Evolutionary conservation across 2,797 vertebrate species (phyloP), one percentile per base, ranked within the genome.

Genomic region (Peromyscus attwateri): DNA sequence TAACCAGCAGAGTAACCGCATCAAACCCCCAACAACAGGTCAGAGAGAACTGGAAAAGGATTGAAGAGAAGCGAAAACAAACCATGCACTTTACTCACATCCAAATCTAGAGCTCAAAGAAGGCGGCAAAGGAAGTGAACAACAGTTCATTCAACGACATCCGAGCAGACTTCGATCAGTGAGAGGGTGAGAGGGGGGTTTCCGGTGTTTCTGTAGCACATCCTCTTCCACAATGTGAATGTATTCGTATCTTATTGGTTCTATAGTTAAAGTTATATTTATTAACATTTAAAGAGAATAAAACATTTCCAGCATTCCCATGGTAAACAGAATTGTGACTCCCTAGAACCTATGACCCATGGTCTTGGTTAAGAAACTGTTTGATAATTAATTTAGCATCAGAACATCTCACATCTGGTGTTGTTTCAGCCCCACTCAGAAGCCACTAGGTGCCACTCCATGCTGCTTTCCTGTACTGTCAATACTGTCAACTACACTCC

Each of bases 171-270:
- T 13, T 16, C 6, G 1, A 17, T 71, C 34, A 3, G 21, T n/a
- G 12, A 1, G 66, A 55, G 34, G 68, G 6, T 4, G 31, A 52
- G n/a, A 6, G 52, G 52, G 13, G 12, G 52, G 52, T 52, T 52
- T 49, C 49, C 49, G 49, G 49, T 49, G 49, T 83, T 83, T 62
- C 34, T 23, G 31, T 31, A 68, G 87, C 89, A 25, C 62, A 27
- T 82, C 37, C 70, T 80, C 94, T 94, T 94, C 92, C 17, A n/a
- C 80, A 40, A n/a, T 52, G 34, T 25, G 64, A 68, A 17, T 55
- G 34, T 29, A 37, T 6, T 55, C 66, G 7, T 27, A 68, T 19
- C 57, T 64, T 84, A 43, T 43, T 27, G 31, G 27, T 11, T 84
- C 8, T 21, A 43, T 34, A 4, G 27, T 34, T 66, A 64, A 66